Percentiles rank a stretch among this genome's conserved stretches.
phyloP scores from a whole-genome alignment of 1,140 invertebrate species.

The Rhagoletis zephyria region DNA sequence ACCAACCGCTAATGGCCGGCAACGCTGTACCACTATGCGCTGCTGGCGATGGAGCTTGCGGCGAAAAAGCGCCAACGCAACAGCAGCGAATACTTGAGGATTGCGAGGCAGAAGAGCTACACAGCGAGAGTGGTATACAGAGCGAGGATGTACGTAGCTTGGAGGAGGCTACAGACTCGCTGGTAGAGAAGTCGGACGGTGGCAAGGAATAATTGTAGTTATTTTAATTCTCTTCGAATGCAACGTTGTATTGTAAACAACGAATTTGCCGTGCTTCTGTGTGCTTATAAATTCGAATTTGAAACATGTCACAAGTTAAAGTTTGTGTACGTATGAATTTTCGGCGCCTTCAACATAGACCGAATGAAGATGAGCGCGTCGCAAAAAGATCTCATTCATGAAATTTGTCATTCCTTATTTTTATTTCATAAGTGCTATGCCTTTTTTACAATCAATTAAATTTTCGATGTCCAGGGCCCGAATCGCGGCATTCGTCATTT shows the following conservation, averaged over 20 bases:
- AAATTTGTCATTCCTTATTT: neutral
- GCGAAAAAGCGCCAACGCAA: neutral
- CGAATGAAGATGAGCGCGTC: neutral
- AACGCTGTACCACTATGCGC: neutral
- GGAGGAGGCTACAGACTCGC: neutral
- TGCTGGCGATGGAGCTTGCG: neutral
- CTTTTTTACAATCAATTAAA: neutral
- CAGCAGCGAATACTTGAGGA: neutral
- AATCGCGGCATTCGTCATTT: too few species aligned
- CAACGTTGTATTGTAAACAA: conserved; percentile 27
- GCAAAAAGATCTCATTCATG: conserved; percentile 12
- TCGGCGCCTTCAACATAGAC: neutral
- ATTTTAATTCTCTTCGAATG: neutral
- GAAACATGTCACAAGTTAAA: conserved; percentile 19
- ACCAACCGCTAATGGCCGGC: neutral
- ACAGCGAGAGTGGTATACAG: conserved; percentile 48
- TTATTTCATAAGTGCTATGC: conserved; percentile 15
- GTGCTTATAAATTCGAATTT: conserved; percentile 26
- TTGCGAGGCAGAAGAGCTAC: neutral
- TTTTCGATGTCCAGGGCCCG: too few species aligned
- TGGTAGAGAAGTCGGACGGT: conserved; percentile 46
- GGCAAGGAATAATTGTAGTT: conserved; percentile 39
- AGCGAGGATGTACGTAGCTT: conserved; percentile 51
- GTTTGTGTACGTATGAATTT: neutral
- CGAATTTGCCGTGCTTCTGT: neutral